Evolutionary conservation across 2,888 invertebrate genomes (phyloP), one percentile per base, ranked within the genome.

Genomic region (Podabrus alpinus): DNA sequence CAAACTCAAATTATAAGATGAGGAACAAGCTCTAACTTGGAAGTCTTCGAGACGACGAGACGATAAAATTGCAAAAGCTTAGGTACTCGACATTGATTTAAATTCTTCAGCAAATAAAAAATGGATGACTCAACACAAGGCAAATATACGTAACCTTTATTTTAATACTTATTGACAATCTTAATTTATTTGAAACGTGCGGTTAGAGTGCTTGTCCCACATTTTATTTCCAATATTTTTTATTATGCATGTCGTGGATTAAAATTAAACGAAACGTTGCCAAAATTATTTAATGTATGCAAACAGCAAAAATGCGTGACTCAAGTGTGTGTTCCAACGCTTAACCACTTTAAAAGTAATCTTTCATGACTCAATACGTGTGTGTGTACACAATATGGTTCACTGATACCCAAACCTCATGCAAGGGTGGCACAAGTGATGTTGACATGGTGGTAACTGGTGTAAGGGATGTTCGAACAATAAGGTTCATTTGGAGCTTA

Each of bases 361-460:
- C 21, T 59, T 69, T 69, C 68, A 69, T 69, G 68, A 21, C 59
- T 60, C 15, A 59, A 59, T 59, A 69, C 21, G 45, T 45, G 24
- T 69, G 24, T 69, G 21, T 60, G 21, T 59, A 59, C 62, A 64
- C 21, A 64, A 19, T n/a, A 45, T 45, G 45, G 45, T 64, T 64
- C 62, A 64, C 62, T 45, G 62, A 64, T 64, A 64, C n/a, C 45
- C n/a, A 45, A 45, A 45, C 45, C 45, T n/a, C 45, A n/a, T 45
- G 45, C 17, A n/a, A 64, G 62, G 21, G 16, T 64, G 62, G 62
- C 19, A 64, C 19, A 64, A 64, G 62, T 19, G 62, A 21, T 64
- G 62, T 64, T 64, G 62, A 64, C 62, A 64, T 64, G 62, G 19
- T 13, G 62, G 11, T 13, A 64, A 64, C 62, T 11, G 62, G 21